These are phyloP conservation scores for Fringilla coelebs DNA, from an alignment of 2,797 vertebrate genomes.

Conservation along the genomic window DNA sequence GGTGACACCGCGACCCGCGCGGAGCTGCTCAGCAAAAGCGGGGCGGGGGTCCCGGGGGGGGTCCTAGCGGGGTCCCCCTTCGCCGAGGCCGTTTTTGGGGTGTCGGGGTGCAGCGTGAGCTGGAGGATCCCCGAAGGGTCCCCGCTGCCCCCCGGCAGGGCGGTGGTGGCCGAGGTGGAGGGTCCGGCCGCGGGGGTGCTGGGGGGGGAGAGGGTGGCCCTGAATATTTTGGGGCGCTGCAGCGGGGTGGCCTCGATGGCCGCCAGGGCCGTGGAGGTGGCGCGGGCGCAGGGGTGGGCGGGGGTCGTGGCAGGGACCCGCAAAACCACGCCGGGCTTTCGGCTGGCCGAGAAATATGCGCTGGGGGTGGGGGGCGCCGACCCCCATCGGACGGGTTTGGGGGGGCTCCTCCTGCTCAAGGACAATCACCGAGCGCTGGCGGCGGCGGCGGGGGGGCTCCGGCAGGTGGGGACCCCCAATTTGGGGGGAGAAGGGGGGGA, in stretches of 20 bases:
- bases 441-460: background rate
- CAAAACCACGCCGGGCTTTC: background rate
- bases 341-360: background rate
- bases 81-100: background rate
- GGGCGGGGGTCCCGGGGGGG: background rate
- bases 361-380: background rate
- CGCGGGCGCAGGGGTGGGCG: background rate
- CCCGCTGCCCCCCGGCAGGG: background rate
- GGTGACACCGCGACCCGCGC: background rate
- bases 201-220: background rate
- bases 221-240: background rate
- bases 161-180: background rate
- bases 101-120: background rate
- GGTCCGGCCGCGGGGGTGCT: background rate
- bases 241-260: background rate
- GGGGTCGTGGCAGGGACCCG: background rate
- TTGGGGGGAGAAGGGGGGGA: too few relatives aligned
- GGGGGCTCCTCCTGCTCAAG: background rate
- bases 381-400: background rate
- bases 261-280: background rate
- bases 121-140: background rate
- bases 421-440: background rate
- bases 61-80: background rate
- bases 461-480: background rate
- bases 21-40: background rate